phyloP scores from a whole-genome alignment of 2,797 vertebrate species.

The Chloroceryle amazona region DNA sequence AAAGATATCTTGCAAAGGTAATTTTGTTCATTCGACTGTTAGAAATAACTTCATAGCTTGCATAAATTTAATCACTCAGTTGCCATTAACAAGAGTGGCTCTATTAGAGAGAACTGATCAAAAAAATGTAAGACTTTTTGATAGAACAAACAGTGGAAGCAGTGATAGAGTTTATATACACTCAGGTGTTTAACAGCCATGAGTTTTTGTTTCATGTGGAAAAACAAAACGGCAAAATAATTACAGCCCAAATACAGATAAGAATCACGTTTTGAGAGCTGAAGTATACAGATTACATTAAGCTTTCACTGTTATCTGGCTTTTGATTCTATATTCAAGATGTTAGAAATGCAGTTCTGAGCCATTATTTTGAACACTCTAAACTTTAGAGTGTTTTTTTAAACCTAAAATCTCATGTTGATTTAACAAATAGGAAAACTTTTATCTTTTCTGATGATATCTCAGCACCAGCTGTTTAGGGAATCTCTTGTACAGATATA shows the following conservation, averaged over 20 bases:
- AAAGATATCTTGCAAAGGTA: background rate
- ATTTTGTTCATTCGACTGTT: background rate
- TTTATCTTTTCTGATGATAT: constrained; percentile 8
- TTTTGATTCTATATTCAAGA: background rate
- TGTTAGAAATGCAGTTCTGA: background rate
- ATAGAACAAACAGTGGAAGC: background rate
- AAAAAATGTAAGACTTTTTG: background rate
- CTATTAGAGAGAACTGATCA: background rate
- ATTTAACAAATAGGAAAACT: background rate
- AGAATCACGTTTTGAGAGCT: background rate
- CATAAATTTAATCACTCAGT: background rate
- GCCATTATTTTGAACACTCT: background rate
- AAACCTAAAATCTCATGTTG: constrained; percentile 18
- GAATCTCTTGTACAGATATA: background rate
- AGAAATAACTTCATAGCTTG: background rate
- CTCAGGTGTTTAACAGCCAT: background rate
- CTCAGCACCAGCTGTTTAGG: background rate
- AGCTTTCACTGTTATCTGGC: background rate
- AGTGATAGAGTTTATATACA: background rate
- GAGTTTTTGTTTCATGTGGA: background rate
- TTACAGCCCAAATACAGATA: background rate
- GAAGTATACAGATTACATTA: background rate
- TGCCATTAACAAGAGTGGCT: background rate
- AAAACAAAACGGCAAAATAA: background rate
- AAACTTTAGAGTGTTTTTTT: background rate